These are phyloP conservation scores for Polyommatus icarus DNA, from an alignment of 2,888 invertebrate genomes.

Conservation along the genomic window DNA sequence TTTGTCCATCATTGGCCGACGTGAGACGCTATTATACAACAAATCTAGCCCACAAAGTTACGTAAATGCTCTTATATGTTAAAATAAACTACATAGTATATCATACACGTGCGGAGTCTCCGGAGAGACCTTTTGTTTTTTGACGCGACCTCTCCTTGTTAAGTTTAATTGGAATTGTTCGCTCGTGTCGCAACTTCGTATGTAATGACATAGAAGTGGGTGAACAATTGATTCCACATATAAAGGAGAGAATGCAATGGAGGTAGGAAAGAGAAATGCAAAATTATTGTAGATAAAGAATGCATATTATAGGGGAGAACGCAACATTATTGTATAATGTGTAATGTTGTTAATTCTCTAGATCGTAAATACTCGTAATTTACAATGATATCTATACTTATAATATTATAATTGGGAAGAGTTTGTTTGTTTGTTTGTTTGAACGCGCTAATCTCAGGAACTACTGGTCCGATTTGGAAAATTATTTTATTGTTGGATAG, in stretches of 20 bases:
- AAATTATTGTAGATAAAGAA: no score
- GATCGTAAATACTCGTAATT: no score
- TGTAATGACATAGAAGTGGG: not conserved
- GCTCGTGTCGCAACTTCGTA: not conserved
- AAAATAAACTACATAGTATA: not conserved
- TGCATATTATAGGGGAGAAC: no score
- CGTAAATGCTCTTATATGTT: not conserved
- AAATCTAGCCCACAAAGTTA: not conserved
- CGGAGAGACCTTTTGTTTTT: not conserved
- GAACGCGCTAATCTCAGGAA: no score
- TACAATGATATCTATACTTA: no score
- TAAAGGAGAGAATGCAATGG: not conserved
- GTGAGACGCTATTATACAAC: not conserved
- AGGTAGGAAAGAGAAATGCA: not conserved
- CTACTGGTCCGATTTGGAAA: no score
- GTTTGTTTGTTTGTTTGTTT: no score
- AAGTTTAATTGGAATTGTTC: slow-evolving; percentile 19
- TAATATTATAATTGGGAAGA: no score
- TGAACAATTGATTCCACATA: not conserved
- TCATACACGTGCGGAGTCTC: not conserved
- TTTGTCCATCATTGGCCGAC: not conserved
- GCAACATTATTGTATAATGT: no score
- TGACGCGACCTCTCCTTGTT: slow-evolving; percentile 4
- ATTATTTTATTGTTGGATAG: no score
- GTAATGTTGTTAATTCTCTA: no score